These are phyloP conservation scores for Conchocele bisecta DNA, from an alignment of 2,888 invertebrate genomes.

Conservation along the genomic window DNA sequence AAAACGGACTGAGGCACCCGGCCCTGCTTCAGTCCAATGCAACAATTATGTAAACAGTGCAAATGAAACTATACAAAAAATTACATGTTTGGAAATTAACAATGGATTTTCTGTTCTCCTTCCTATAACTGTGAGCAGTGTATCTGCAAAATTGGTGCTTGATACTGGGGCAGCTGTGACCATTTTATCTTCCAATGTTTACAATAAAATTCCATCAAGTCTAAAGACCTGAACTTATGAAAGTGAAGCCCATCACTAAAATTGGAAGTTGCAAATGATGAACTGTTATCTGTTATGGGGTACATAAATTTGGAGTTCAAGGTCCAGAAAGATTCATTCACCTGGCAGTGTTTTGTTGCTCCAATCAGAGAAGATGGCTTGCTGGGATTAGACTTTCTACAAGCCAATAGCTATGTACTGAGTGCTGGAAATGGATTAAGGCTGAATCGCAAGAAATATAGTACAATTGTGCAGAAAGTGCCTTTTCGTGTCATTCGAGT, in stretches of 20 bases:
- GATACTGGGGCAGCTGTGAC: neutral
- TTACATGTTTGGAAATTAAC: too few species aligned
- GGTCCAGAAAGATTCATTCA: neutral
- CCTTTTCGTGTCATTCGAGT: neutral
- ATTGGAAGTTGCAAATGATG: neutral
- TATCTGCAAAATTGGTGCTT: neutral
- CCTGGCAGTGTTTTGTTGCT: neutral
- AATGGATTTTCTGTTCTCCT: neutral
- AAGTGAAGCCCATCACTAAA: neutral
- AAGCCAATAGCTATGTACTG: too few species aligned
- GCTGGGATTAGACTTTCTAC: neutral
- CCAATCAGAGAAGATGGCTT: constrained; percentile 5
- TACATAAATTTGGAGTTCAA: neutral
- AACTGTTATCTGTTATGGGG: neutral
- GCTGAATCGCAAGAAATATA: too few species aligned
- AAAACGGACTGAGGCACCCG: constrained; percentile 29
- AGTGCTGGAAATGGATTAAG: too few species aligned
- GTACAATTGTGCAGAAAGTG: too few species aligned
- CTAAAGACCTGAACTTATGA: neutral
- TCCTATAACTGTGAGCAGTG: neutral
- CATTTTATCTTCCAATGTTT: neutral
- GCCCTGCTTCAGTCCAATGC: too few species aligned
- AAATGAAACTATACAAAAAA: too few species aligned
- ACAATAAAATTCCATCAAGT: neutral
- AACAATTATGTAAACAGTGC: too few species aligned